Evolutionary conservation across 2,797 vertebrate species (phyloP).

Genomic region (Sebastes iracundus): DNA sequence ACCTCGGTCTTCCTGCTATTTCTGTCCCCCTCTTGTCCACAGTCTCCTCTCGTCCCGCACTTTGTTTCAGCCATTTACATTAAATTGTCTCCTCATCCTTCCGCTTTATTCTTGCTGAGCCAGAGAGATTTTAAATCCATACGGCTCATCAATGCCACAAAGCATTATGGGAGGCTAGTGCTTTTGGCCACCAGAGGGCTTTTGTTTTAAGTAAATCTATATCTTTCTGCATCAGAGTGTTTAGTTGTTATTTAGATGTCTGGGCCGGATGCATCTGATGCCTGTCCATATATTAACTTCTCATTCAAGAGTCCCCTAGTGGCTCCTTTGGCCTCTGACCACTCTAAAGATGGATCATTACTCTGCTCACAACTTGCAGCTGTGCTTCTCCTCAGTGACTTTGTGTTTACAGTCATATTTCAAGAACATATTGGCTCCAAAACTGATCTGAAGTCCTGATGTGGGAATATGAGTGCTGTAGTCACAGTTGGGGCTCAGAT

Average conservation of each 20-base stretch:
- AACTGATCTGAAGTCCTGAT: conserved; percentile 27
- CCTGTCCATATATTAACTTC: not conserved
- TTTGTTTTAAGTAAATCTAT: not conserved
- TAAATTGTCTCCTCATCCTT: not conserved
- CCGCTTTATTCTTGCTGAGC: not conserved
- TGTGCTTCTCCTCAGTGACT: conserved; percentile 14
- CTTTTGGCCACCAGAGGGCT: not conserved
- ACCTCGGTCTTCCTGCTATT: not conserved
- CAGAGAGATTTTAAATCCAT: conserved; percentile 8
- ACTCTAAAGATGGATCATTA: conserved; percentile 31
- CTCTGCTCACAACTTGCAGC: conserved; percentile 27
- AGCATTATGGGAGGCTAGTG: conserved; percentile 6
- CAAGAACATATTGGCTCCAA: conserved; percentile 13
- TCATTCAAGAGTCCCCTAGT: conserved; percentile 1
- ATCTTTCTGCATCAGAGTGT: conserved; percentile 8
- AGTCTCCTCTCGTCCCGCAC: conserved; percentile 34
- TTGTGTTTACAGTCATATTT: conserved; percentile 22
- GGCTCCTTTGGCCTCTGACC: conserved; percentile 39
- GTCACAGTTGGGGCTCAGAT: not conserved
- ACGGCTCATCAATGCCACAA: not conserved
- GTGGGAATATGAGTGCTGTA: not conserved
- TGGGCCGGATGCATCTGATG: conserved; percentile 9
- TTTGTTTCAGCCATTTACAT: accelerated
- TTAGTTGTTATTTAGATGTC: conserved; percentile 44
- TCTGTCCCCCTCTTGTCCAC: conserved; percentile 11